Conservation (phyloP, 2,113 vertebrate genomes). For the human (Homo sapiens) region DNA sequence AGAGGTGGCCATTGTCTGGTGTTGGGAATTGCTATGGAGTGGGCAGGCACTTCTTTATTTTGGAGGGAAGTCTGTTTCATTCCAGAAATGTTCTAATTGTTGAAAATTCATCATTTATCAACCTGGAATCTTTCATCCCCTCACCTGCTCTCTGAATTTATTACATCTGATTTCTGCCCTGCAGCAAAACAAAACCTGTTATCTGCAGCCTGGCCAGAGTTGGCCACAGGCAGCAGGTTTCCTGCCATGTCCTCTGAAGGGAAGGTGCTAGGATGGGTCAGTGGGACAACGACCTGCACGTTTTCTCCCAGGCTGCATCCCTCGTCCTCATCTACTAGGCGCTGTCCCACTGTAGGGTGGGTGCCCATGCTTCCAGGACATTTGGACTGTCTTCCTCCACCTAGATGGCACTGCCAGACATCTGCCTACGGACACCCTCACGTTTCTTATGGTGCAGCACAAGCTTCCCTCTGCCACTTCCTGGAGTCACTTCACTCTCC, state of each 20-base stretch:
- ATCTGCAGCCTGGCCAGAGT: fast-evolving
- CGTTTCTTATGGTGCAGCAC: fast-evolving
- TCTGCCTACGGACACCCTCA: background rate
- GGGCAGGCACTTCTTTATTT: background rate
- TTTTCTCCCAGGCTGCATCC: background rate
- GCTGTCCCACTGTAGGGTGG: fast-evolving
- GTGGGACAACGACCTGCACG: background rate
- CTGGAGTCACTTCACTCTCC: background rate
- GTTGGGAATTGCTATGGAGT: background rate
- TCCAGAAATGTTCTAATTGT: background rate
- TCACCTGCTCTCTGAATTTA: background rate
- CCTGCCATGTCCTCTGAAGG: background rate
- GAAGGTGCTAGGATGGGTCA: background rate
- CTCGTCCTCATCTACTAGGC: fast-evolving
- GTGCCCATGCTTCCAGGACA: background rate
- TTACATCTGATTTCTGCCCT: background rate
- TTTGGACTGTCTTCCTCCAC: background rate
- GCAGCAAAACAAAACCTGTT: background rate
- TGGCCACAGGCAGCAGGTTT: background rate
- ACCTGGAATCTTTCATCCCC: background rate
- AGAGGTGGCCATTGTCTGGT: too few relatives aligned
- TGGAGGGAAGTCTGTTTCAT: background rate
- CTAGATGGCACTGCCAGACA: fast-evolving
- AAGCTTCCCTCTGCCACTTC: background rate
- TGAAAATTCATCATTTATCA: background rate